Percentiles rank a stretch among this genome's conserved stretches.
Conservation (phyloP, 2,797 vertebrate species). For the Clarias pachynema region DNA sequence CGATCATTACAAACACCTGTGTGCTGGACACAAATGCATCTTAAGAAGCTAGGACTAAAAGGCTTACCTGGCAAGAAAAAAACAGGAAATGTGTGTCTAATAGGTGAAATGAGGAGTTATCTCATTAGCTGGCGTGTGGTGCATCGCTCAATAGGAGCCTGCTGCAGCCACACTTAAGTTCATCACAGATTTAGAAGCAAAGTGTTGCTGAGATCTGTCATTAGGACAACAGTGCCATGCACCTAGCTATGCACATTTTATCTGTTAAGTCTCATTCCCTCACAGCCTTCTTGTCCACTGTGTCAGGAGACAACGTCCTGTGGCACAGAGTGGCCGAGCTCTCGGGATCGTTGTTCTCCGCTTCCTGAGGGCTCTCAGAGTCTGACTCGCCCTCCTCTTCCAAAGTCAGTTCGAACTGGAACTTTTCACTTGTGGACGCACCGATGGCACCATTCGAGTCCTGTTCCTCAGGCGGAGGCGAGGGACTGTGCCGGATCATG, state of each 20-base stretch:
- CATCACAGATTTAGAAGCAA: constrained; percentile 46
- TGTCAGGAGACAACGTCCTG: constrained; percentile 57
- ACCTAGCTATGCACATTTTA: constrained; percentile 69
- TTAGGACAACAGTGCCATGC: constrained; percentile 52
- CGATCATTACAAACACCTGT: constrained; percentile 56
- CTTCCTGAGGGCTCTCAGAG: constrained; percentile 62
- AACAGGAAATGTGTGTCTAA: constrained; percentile 30
- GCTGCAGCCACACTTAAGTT: constrained; percentile 18
- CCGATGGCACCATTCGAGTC: constrained; percentile 50
- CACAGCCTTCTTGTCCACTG: constrained; percentile 47
- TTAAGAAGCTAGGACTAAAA: constrained; percentile 42
- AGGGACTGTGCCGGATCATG: constrained; percentile 89
- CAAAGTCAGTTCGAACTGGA: constrained; percentile 86
- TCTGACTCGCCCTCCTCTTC: constrained; percentile 83
- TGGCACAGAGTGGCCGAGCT: constrained; percentile 57
- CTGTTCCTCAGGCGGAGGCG: constrained; percentile 69
- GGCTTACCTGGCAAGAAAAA: constrained; percentile 36
- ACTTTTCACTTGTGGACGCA: constrained; percentile 67
- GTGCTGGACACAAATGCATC: constrained; percentile 63
- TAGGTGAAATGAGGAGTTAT: constrained; percentile 34
- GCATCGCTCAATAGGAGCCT: not conserved
- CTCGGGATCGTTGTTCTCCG: constrained; percentile 64
- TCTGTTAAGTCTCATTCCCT: constrained; percentile 69
- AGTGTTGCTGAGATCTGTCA: constrained; percentile 52
- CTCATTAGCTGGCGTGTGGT: constrained; percentile 14